These are phyloP conservation scores for Lemur catta DNA, from an alignment of 2,797 vertebrate species.

Conservation along the genomic window DNA sequence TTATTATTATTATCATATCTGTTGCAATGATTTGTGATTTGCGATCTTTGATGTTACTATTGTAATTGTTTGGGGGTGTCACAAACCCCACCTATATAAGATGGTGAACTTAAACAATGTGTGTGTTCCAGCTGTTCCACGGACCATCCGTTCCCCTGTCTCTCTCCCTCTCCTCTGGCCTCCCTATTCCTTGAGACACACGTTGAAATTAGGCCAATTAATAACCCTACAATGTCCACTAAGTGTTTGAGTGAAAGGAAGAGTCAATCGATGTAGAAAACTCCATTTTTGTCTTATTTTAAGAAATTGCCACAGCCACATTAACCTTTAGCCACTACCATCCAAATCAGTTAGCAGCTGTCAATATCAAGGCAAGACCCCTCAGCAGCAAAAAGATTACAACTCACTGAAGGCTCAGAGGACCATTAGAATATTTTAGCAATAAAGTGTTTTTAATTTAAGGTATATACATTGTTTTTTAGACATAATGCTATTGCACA, in stretches of 20 bases:
- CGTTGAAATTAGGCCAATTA: background rate
- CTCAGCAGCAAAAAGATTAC: background rate
- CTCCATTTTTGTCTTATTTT: background rate
- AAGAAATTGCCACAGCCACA: background rate
- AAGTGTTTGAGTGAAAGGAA: background rate
- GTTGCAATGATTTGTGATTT: background rate
- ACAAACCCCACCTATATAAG: background rate
- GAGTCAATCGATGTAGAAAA: background rate
- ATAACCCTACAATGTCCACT: background rate
- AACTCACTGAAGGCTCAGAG: background rate
- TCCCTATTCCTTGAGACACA: background rate
- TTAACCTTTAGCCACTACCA: background rate
- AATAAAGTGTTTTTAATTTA: background rate
- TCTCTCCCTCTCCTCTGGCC: background rate
- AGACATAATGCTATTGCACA: background rate
- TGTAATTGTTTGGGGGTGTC: background rate
- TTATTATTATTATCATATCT: background rate
- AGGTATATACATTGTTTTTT: background rate
- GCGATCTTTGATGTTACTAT: background rate
- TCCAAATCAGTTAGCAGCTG: background rate
- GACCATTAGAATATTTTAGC: background rate
- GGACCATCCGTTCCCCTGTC: background rate
- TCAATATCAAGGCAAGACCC: background rate
- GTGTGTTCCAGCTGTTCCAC: background rate
- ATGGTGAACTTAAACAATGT: background rate